phyloP scores from a whole-genome alignment of 2,797 vertebrate species.

The Epinephelus coioides region DNA sequence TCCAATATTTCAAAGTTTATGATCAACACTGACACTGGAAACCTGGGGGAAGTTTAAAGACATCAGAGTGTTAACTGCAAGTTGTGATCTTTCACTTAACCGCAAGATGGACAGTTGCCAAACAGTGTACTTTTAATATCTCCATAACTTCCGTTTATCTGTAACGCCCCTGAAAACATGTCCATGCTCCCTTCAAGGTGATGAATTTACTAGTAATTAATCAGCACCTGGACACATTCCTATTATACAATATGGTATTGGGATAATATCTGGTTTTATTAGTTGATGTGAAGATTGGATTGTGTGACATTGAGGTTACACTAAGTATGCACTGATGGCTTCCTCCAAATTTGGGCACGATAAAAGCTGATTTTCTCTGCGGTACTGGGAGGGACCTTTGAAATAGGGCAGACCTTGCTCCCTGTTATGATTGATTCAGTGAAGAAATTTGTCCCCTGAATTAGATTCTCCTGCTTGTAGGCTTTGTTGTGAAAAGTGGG shows the following conservation, averaged over 20 bases:
- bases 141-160: not conserved
- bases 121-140: not conserved
- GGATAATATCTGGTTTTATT: not conserved
- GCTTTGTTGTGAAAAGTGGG: not conserved
- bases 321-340: not conserved
- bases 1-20: not conserved
- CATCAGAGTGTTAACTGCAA: not conserved
- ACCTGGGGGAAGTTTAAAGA: not conserved
- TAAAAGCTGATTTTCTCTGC: not conserved
- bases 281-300: not conserved
- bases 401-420: not conserved
- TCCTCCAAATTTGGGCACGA: not conserved
- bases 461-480: not conserved
- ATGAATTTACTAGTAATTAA: not conserved
- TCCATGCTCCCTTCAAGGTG: not conserved
- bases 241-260: not conserved
- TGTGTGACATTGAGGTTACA: not conserved
- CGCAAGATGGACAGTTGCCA: not conserved
- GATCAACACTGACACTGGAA: not conserved
- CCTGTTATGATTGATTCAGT: slow-evolving; percentile 5
- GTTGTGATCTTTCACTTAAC: slow-evolving; percentile 1
- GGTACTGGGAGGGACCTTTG: not conserved
- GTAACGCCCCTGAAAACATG: not conserved
- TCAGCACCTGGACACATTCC: not conserved
- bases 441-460: not conserved